Evolutionary conservation across 2,888 invertebrate species (phyloP).

Genomic region (Steinernema carpocapsae): DNA sequence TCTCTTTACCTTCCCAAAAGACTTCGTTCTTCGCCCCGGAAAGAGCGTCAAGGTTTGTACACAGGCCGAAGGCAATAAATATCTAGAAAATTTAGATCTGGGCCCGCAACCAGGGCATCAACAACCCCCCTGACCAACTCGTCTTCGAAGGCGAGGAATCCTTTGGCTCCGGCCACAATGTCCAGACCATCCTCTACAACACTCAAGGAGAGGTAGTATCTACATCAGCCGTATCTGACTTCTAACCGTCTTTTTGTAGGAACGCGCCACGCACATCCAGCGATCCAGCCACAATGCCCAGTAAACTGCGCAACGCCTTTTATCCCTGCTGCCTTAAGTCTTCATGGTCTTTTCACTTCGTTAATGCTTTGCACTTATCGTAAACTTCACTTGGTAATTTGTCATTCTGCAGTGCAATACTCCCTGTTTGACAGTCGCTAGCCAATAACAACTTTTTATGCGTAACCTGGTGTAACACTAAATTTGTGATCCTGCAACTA

Average conservation of each 20-base stretch:
- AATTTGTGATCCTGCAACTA: background rate
- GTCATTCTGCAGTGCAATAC: constrained; percentile 30
- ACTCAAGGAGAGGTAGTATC: constrained; percentile 66
- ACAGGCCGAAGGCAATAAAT: background rate
- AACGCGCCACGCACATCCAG: constrained; percentile 50
- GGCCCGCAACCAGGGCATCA: constrained; percentile 64
- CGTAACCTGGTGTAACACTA: no score
- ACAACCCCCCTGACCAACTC: constrained; percentile 65
- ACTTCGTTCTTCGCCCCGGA: constrained; percentile 58
- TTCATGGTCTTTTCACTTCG: constrained; percentile 2
- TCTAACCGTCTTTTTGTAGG: constrained; percentile 37
- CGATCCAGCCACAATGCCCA: constrained; percentile 50
- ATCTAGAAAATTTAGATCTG: constrained; percentile 57
- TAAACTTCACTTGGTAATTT: background rate
- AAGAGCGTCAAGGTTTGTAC: constrained; percentile 54
- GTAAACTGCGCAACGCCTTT: background rate
- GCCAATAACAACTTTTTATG: constrained; percentile 25
- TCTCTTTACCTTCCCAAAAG: constrained; percentile 61
- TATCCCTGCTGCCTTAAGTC: constrained; percentile 23
- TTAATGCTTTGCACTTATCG: constrained; percentile 6
- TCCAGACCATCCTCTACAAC: constrained; percentile 69
- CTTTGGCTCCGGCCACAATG: constrained; percentile 67
- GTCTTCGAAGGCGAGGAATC: constrained; percentile 68
- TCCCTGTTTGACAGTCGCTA: constrained; percentile 28
- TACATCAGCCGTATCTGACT: background rate